Evolutionary conservation across 2,797 vertebrate species (phyloP).

Genomic region (Carcharodon carcharias): DNA sequence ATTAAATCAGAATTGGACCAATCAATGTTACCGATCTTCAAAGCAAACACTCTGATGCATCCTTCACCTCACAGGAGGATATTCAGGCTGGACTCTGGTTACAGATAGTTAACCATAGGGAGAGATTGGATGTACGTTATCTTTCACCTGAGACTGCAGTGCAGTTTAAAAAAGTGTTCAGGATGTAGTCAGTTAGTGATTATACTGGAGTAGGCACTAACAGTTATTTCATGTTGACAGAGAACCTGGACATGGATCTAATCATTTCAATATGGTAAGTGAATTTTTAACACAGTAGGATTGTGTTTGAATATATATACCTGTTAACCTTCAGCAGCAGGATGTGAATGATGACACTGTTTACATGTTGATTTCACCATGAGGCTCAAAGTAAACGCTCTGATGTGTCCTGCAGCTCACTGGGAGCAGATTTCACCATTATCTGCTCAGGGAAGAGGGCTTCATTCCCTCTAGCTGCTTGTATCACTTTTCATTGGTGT

Average conservation of each 20-base stretch:
- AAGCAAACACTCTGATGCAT: neutral
- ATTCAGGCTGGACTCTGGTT: neutral
- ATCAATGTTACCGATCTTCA: neutral
- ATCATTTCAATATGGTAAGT: neutral
- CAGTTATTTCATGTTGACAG: neutral
- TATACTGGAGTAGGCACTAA: neutral
- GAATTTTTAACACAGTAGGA: neutral
- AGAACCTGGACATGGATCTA: neutral
- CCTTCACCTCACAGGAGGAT: too few species aligned
- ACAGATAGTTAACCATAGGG: neutral
- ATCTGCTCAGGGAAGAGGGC: neutral
- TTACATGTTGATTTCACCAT: neutral
- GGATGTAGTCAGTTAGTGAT: neutral
- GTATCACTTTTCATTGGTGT: too few species aligned
- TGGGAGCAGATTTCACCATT: neutral
- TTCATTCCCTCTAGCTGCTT: neutral
- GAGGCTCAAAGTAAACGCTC: constrained; percentile 27
- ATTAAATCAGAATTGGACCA: too few species aligned
- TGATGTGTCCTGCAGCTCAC: neutral
- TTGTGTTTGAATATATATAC: neutral
- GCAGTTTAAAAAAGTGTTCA: neutral
- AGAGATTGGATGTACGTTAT: neutral
- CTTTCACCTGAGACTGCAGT: neutral
- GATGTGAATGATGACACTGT: neutral
- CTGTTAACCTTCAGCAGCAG: neutral